Percentiles rank a stretch among this genome's conserved stretches.
Evolutionary conservation across 2,797 vertebrate species (phyloP).

Genomic region (Lateolabrax maculatus): DNA sequence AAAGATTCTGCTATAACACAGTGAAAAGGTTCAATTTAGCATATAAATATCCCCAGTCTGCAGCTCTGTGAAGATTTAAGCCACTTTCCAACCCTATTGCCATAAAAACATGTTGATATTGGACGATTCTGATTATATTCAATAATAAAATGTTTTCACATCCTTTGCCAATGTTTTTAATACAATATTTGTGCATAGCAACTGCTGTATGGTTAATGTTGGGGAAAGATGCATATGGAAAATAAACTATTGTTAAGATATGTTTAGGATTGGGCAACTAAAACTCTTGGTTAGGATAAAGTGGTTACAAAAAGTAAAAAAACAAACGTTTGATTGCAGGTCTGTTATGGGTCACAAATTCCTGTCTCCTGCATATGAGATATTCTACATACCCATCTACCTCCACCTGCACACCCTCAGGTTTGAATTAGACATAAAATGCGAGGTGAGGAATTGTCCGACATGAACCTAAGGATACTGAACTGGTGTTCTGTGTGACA

Average conservation of each 20-base stretch:
- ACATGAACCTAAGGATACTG: not conserved
- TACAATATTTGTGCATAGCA: not conserved
- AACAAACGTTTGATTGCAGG: not conserved
- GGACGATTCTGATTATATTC: not conserved
- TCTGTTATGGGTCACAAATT: not conserved
- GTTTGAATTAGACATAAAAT: not conserved
- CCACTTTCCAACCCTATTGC: not conserved
- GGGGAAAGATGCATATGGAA: not conserved
- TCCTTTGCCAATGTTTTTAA: not conserved
- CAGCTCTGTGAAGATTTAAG: not conserved
- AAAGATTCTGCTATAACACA: not conserved
- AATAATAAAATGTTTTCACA: not conserved
- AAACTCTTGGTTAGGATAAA: not conserved
- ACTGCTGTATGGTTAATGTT: not conserved
- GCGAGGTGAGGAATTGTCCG: not conserved
- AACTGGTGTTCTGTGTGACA: not conserved
- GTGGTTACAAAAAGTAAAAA: not conserved
- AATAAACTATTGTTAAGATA: not conserved
- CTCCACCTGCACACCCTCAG: not conserved
- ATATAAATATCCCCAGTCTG: not conserved
- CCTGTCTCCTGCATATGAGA: not conserved
- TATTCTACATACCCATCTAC: not conserved
- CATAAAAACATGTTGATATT: not conserved
- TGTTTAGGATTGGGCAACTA: not conserved
- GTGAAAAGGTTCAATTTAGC: not conserved